Evolutionary conservation across 2,888 invertebrate genomes (phyloP).

Genomic region (Drosophila monieri): DNA sequence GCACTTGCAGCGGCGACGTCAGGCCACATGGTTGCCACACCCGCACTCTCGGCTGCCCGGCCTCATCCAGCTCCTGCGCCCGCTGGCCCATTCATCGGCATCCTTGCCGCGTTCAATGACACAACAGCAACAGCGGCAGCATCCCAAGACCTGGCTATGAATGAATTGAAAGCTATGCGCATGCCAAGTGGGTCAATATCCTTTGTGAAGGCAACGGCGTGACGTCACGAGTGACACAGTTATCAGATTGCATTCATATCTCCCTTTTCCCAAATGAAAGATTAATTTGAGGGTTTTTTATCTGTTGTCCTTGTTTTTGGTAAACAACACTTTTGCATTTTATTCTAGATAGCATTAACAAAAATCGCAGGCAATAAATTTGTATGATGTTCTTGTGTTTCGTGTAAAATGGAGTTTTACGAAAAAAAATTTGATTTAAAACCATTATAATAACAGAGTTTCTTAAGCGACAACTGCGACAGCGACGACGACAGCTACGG

Average conservation of each 20-base stretch:
- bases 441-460: slow-evolving; percentile 53
- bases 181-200: slow-evolving; percentile 82
- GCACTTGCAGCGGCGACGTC: slow-evolving; percentile 19
- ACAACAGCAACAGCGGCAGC: slow-evolving; percentile 34
- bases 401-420: slow-evolving; percentile 48
- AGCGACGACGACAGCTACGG: slow-evolving; percentile 8
- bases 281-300: neutral
- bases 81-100: slow-evolving; percentile 61
- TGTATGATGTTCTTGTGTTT: slow-evolving; percentile 21
- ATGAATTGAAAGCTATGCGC: slow-evolving; percentile 69
- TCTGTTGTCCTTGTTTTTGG: slow-evolving; percentile 16
- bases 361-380: slow-evolving; percentile 55
- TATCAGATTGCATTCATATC: slow-evolving; percentile 20
- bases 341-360: slow-evolving; percentile 59
- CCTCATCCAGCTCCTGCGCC: neutral
- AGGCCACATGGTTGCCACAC: neutral
- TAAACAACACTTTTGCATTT: slow-evolving; percentile 29
- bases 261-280: neutral
- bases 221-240: slow-evolving; percentile 76
- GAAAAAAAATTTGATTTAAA: slow-evolving; percentile 60
- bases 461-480: slow-evolving; percentile 36
- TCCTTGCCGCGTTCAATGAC: slow-evolving; percentile 55
- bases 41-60: neutral
- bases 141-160: slow-evolving; percentile 32
- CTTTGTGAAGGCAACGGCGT: slow-evolving; percentile 69